These are phyloP conservation scores for Oscheius onirici DNA, from an alignment of 2,888 invertebrate species.

Conservation along the genomic window DNA sequence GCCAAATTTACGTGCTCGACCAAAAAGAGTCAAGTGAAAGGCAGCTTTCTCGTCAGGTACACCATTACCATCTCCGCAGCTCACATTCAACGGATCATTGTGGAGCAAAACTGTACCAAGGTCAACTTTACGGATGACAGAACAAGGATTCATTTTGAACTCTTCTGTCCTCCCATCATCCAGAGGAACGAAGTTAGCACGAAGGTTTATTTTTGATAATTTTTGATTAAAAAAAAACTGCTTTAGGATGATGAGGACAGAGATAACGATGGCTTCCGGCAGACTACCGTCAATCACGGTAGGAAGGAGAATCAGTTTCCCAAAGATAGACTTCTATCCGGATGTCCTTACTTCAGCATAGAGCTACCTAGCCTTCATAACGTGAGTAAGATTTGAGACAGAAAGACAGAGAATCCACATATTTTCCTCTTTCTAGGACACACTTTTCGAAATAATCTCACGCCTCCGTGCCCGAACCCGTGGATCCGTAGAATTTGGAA, in stretches of 20 bases:
- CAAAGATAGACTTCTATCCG: conserved; percentile 35
- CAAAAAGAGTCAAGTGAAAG: background rate
- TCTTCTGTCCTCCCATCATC: conserved; percentile 45
- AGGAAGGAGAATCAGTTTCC: conserved; percentile 33
- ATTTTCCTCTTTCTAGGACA: conserved; percentile 10
- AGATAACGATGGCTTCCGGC: background rate
- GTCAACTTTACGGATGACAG: conserved; percentile 23
- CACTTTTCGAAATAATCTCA: conserved; percentile 43
- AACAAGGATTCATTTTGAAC: conserved; percentile 42
- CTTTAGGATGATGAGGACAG: background rate
- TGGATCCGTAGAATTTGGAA: conserved; percentile 48
- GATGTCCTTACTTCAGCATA: conserved; percentile 43
- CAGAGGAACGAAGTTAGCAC: conserved; percentile 7
- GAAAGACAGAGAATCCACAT: no score
- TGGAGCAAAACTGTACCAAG: conserved; percentile 40
- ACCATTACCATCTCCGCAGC: background rate
- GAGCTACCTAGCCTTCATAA: conserved; percentile 35
- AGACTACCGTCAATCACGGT: conserved; percentile 36
- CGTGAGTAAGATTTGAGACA: background rate
- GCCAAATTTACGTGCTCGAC: no score
- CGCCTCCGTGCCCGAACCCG: conserved; percentile 42
- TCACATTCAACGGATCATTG: conserved; percentile 39
- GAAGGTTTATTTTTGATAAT: background rate
- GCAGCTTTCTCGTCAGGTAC: background rate
- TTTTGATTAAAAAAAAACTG: background rate